phyloP scores from a whole-genome alignment of 2,888 invertebrate genomes.

The Trachelus iudaicus region DNA sequence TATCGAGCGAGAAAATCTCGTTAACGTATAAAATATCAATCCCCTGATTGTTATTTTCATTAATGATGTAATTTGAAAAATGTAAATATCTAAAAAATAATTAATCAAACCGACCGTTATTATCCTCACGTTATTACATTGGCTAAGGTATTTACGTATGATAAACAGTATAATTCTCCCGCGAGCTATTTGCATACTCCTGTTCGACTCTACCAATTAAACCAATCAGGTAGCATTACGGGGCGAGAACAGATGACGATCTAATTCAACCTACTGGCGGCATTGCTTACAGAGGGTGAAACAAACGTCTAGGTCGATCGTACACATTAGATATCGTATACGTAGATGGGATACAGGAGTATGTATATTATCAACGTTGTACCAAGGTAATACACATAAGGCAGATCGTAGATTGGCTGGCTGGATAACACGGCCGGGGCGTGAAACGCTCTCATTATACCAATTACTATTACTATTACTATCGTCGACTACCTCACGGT shows the following conservation, averaged over 20 bases:
- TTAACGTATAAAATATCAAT: background rate
- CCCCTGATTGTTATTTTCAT: background rate
- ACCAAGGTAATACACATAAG: background rate
- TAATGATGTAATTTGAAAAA: background rate
- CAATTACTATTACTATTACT: conserved; percentile 50
- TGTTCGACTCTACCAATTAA: conserved; percentile 37
- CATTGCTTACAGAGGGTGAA: conserved; percentile 20
- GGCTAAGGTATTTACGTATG: background rate
- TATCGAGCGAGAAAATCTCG: background rate
- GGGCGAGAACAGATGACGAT: conserved; percentile 52
- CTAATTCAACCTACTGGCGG: conserved; percentile 41
- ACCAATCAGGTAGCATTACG: conserved; percentile 48
- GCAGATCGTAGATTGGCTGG: conserved; percentile 33
- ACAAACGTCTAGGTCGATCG: conserved; percentile 1
- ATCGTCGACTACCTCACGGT: conserved; percentile 5
- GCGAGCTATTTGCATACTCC: conserved; percentile 5
- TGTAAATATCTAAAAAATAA: background rate
- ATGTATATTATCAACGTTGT: background rate
- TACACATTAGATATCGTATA: conserved; percentile 1
- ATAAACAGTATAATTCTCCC: background rate
- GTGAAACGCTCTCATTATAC: conserved; percentile 56
- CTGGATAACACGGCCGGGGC: conserved; percentile 49
- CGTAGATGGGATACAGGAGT: background rate
- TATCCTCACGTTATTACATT: background rate
- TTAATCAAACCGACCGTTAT: background rate